phyloP scores from a whole-genome alignment of 2,797 vertebrate genomes.

The Sebastes dallii region DNA sequence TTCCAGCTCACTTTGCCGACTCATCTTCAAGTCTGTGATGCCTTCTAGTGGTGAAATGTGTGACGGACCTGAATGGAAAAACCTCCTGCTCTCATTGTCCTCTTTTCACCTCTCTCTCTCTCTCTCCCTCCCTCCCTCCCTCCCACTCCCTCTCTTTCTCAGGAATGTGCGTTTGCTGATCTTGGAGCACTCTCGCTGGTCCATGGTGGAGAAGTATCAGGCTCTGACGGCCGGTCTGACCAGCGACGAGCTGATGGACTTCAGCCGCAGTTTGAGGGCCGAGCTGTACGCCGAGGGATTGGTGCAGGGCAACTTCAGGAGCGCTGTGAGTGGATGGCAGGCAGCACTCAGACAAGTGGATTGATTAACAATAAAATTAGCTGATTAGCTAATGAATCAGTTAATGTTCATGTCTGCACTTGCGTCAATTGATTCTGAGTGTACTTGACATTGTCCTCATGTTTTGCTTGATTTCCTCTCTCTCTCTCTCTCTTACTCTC shows the following conservation, averaged over 20 bases:
- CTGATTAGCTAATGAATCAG: slow-evolving; percentile 19
- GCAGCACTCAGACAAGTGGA: slow-evolving; percentile 1
- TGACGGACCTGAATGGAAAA: slow-evolving; percentile 4
- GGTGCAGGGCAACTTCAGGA: slow-evolving; percentile 94
- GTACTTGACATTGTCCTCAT: slow-evolving; percentile 6
- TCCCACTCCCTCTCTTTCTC: neutral
- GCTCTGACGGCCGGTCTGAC: slow-evolving; percentile 86
- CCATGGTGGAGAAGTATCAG: slow-evolving; percentile 92
- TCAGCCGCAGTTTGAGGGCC: slow-evolving; percentile 86
- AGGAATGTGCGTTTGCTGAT: slow-evolving; percentile 93
- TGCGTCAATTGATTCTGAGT: slow-evolving; percentile 6
- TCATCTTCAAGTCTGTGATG: slow-evolving; percentile 43
- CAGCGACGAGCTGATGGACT: slow-evolving; percentile 86
- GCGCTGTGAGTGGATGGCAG: slow-evolving; percentile 61
- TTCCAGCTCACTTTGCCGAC: neutral
- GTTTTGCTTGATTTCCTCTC: slow-evolving; percentile 7
- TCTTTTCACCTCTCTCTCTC: neutral
- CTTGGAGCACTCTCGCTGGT: slow-evolving; percentile 91
- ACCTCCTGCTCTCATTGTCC: neutral
- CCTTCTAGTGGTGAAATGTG: slow-evolving; percentile 68
- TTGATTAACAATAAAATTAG: slow-evolving; percentile 24
- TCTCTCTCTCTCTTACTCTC: neutral
- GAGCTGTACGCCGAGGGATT: slow-evolving; percentile 92
- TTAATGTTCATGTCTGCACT: slow-evolving; percentile 10
- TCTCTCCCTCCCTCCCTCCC: neutral